Percentiles rank a stretch among this genome's conserved stretches.
Evolutionary conservation across 2,888 invertebrate genomes (phyloP).

Genomic region (Syrphus vitripennis): DNA sequence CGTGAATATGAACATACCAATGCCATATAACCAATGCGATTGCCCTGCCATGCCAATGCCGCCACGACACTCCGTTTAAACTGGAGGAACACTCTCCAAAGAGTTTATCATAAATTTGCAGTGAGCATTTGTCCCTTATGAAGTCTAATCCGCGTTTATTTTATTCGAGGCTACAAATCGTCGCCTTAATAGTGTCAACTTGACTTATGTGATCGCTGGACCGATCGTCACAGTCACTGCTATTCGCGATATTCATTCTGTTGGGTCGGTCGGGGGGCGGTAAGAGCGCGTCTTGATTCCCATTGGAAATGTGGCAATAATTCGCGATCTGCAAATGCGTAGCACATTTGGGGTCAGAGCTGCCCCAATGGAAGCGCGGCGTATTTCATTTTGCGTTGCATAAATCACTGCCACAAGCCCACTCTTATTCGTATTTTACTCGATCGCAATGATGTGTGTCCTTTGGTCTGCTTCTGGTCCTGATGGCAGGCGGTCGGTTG

Average conservation of each 20-base stretch:
- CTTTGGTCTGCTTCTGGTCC: constrained; percentile 47
- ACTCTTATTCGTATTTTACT: constrained; percentile 72
- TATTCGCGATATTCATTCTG: constrained; percentile 1
- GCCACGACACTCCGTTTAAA: constrained; percentile 8
- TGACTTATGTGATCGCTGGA: constrained; percentile 79
- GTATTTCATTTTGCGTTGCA: constrained; percentile 81
- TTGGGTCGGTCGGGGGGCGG: neutral
- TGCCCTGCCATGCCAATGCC: neutral
- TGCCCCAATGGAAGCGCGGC: constrained; percentile 67
- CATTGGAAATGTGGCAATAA: constrained; percentile 67
- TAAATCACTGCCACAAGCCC: constrained; percentile 77
- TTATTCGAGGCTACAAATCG: constrained; percentile 81
- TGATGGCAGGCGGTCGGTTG: too few relatives aligned
- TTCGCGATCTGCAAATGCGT: constrained; percentile 60
- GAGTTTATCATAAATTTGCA: constrained; percentile 78
- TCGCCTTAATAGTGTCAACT: constrained; percentile 81
- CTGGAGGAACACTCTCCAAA: constrained; percentile 35
- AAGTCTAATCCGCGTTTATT: constrained; percentile 81
- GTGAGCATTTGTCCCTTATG: constrained; percentile 81
- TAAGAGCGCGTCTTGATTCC: constrained; percentile 30
- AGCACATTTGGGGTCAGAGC: constrained; percentile 47
- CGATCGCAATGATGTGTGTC: constrained; percentile 64
- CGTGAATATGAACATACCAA: neutral
- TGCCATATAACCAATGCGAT: neutral
- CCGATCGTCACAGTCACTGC: constrained; percentile 70